Evolutionary conservation across 1,140 invertebrate species (phyloP), one percentile per base, ranked within the genome.

Genomic region (Hyphantria cunea): DNA sequence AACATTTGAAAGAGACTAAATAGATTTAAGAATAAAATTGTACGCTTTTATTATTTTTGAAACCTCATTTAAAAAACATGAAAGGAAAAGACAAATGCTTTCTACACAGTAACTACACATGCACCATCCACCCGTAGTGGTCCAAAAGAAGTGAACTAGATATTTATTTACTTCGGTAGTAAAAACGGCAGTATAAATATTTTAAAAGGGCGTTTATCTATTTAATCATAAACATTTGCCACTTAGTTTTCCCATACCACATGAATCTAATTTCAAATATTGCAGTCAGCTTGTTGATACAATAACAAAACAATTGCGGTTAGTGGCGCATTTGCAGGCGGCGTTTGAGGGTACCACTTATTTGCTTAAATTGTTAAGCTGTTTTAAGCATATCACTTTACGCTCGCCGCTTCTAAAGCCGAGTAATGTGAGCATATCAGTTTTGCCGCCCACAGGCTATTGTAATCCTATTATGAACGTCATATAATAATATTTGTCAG

Each of bases 401-500:
- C 15, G 55, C 55, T 34, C 44, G 37, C 37, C n/a, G 55, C 37
- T 39, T 39, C 37, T 3, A 25, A 39, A 39, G 37, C 37, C 0
- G 37, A 39, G 37, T n/a, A 44, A 44, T 7, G 45, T 14, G 45
- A 47, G 45, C 17, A 17, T 17, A 34, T 34, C 32, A 44, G 13
- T 25, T 12, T 12, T 13, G 42, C 34, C 33, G 33, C 0, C 44
- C 55, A 49, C 11, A 10, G 32, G 45, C 45, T 32, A 58, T 58
- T 58, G 55, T 48, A 15, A 49, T 39, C 32, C 44, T 41, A 48
- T 58, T 58, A 58, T 47, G 53, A 48, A 58, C 39, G 44, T 49
- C 32, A 58, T n/a, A n/a, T 58, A 58, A 58, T 49, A 45, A 58
- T 58, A 58, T 58, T 58, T 58, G 55, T 49, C 13, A 13, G 5